These are phyloP conservation scores for Adineta ricciae DNA, from an alignment of 2,888 invertebrate species.

Conservation along the genomic window DNA sequence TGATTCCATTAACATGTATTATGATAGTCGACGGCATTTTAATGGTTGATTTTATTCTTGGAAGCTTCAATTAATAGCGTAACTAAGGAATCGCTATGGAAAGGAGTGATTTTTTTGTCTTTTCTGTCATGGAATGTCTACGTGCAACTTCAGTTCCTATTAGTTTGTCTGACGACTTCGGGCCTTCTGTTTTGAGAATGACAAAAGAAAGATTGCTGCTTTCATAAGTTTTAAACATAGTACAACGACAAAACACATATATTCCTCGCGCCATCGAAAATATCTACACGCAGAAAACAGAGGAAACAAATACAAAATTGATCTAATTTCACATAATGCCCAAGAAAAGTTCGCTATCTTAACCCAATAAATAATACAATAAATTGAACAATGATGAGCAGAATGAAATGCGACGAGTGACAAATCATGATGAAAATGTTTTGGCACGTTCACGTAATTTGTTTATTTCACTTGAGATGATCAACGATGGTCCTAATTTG, in stretches of 20 bases:
- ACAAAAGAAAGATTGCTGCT: not conserved
- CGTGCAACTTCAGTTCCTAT: no score
- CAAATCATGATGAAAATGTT: not conserved
- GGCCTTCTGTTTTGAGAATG: no score
- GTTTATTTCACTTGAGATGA: slow-evolving; percentile 29
- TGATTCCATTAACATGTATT: not conserved
- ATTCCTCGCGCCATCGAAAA: not conserved
- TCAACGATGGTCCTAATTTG: slow-evolving; percentile 33
- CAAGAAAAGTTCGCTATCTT: not conserved
- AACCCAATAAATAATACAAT: not conserved
- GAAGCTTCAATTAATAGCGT: no score
- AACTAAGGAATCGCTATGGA: no score
- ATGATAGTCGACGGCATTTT: not conserved
- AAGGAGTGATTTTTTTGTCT: no score
- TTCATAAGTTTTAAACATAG: not conserved
- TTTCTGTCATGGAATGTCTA: no score
- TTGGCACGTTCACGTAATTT: slow-evolving; percentile 22
- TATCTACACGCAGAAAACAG: not conserved
- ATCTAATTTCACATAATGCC: not conserved
- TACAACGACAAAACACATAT: not conserved
- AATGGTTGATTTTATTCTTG: not conserved
- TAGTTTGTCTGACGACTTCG: no score
- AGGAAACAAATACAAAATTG: not conserved
- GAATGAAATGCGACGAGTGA: not conserved
- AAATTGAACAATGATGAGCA: not conserved